Conservation (phyloP, 2,113 vertebrate genomes). For the Spea multiplicata region DNA sequence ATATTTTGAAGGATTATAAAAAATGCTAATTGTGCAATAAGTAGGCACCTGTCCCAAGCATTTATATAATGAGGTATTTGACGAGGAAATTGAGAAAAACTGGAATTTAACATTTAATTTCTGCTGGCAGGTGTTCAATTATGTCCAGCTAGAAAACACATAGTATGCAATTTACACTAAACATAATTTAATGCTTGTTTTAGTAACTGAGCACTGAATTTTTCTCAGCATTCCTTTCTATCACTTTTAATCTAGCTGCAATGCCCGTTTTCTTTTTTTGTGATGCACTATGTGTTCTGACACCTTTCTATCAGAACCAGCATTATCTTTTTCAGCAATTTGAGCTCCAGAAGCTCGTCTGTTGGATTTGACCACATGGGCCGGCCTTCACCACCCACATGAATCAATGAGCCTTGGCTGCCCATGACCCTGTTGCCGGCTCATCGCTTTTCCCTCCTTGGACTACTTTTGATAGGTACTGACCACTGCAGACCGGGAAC, state of each 20-base stretch:
- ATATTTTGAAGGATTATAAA: conserved; percentile 23
- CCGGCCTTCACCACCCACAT: no score
- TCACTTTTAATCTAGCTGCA: not conserved
- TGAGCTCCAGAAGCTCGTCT: no score
- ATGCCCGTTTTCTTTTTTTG: not conserved
- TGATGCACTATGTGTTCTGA: no score
- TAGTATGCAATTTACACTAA: not conserved
- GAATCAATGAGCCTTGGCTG: no score
- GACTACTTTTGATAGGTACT: no score
- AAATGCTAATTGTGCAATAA: conserved; percentile 35
- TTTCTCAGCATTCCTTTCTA: not conserved
- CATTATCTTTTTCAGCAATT: no score
- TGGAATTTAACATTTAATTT: conserved; percentile 33
- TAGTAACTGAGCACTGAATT: not conserved
- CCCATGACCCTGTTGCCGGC: no score
- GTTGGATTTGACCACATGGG: no score
- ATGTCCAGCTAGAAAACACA: not conserved
- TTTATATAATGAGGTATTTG: conserved; percentile 4
- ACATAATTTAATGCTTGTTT: not conserved
- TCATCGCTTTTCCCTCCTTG: no score
- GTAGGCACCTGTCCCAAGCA: conserved; percentile 23
- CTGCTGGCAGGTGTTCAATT: conserved; percentile 18
- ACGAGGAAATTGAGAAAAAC: conserved; percentile 7
- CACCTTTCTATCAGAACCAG: no score
- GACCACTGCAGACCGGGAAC: no score